Base-by-base conservation (phyloP, 2,797 vertebrate species). In the Gymnoscopelus microlampas region DNA sequence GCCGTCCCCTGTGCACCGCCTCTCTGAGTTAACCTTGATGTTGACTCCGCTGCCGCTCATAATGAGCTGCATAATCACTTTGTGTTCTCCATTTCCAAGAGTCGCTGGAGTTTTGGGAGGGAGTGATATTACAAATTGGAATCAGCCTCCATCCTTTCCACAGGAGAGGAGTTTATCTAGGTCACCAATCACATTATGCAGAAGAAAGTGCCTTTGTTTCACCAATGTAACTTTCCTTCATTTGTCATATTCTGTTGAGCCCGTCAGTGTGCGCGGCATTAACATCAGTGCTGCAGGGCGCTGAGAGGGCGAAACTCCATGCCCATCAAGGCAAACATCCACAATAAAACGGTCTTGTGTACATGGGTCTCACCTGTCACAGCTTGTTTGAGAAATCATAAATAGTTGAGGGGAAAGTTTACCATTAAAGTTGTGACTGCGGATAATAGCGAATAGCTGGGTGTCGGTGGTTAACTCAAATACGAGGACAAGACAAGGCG, bases 141-240 rank as follows among this genome's bases (percentile, higher is more conserved):
- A 74, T 81, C 78, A 54, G 81, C 79, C 74, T 75, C 58, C 74
- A 71, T 7, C 55, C 68, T 74, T 60, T 57, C 61, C 80, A 72
- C 71, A 44, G 57, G 68, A 80, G 49, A 73, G 44, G 60, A 7
- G 3, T 61, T 74, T 76, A 88, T 87, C 73, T 87, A 71, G 83
- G 84, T 71, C 84, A 84, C 59, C 55, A 78, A 63, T 68, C 66
- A 48, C 29, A 63, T 74, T 74, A 56, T 56, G 68, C 53, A 53
- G 50, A 26, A 70, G 15, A 66, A 71, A 76, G 19, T 15, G 75
- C 47, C 63, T 80, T 70, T 73, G 58, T 69, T 66, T 63, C 39
- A 54, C 24, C 26, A 19, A 59, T 29, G 51, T 62, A 76, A 58
- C 84, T 74, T 79, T 63, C 64, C 61, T 56, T 74, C 74, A 72